Evolutionary conservation across 2,888 invertebrate species (phyloP).

Genomic region (Diplazon laetatorius): DNA sequence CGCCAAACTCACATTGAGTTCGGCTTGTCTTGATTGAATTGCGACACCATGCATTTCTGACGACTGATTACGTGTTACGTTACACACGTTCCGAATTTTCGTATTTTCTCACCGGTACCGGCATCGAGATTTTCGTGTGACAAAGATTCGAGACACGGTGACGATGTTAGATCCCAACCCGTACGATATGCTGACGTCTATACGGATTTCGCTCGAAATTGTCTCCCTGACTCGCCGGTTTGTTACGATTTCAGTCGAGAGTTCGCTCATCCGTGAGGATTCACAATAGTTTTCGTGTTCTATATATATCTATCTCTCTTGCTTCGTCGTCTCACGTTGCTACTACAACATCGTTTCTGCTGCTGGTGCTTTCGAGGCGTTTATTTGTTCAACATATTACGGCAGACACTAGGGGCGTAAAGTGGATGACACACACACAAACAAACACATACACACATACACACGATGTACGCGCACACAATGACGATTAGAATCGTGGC

Average conservation of each 20-base stretch:
- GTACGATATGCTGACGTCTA: slow-evolving; percentile 29
- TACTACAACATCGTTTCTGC: slow-evolving; percentile 8
- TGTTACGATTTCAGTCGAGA: slow-evolving; percentile 20
- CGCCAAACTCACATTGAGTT: background rate
- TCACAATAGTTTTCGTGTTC: slow-evolving; percentile 50
- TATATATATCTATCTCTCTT: background rate
- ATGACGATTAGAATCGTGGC: slow-evolving; percentile 4
- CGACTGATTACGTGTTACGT: background rate
- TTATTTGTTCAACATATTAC: slow-evolving; percentile 52
- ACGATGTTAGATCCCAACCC: background rate
- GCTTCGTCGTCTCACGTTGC: slow-evolving; percentile 12
- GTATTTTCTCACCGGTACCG: slow-evolving; percentile 3
- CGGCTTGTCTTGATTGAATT: background rate
- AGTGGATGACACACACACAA: slow-evolving; percentile 19
- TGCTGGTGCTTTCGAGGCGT: slow-evolving; percentile 29
- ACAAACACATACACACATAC: too few relatives aligned
- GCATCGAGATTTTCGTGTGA: background rate
- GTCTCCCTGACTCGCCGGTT: slow-evolving; percentile 29
- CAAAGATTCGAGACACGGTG: background rate
- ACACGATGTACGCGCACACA: slow-evolving; percentile 22
- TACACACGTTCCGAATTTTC: background rate
- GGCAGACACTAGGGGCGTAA: slow-evolving; percentile 20
- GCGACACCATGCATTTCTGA: too few relatives aligned
- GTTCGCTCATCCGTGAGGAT: slow-evolving; percentile 16
- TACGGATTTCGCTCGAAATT: slow-evolving; percentile 19